Evolutionary conservation across 2,797 vertebrate genomes (phyloP).

Genomic region (Acanthiza pusilla): DNA sequence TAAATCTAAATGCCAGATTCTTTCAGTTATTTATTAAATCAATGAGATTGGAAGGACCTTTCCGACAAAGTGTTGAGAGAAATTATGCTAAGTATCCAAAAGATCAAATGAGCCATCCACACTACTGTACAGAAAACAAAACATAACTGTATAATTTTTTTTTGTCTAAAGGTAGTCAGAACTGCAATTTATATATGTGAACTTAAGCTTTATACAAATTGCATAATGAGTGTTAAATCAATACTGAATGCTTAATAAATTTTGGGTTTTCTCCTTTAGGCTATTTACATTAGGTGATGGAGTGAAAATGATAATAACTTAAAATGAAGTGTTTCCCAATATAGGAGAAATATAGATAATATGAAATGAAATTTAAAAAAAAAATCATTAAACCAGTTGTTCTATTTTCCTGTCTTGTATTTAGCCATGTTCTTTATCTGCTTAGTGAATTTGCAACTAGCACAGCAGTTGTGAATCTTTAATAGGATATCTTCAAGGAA

Average conservation of each 20-base stretch:
- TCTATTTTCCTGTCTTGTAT: constrained; percentile 60
- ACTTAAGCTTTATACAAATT: not conserved
- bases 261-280: not conserved
- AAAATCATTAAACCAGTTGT: not conserved
- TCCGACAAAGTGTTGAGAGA: not conserved
- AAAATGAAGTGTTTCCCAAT: not conserved
- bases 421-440: constrained; percentile 65
- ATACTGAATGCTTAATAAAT: not conserved
- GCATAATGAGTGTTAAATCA: not conserved
- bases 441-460: constrained; percentile 69
- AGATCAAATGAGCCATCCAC: not conserved
- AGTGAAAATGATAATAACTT: not conserved
- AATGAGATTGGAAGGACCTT: not conserved
- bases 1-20: not conserved
- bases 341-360: constrained; percentile 5
- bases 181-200: not conserved
- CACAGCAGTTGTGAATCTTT: constrained; percentile 74
- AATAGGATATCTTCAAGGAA: constrained; percentile 67
- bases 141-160: not conserved
- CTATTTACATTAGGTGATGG: not conserved
- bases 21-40: not conserved
- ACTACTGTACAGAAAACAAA: not conserved
- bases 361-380: not conserved
- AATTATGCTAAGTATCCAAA: not conserved
- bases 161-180: not conserved